These are phyloP conservation scores for Desmophyllum pertusum DNA, from an alignment of 92 coral and sea anemone species.

Conservation along the genomic window DNA sequence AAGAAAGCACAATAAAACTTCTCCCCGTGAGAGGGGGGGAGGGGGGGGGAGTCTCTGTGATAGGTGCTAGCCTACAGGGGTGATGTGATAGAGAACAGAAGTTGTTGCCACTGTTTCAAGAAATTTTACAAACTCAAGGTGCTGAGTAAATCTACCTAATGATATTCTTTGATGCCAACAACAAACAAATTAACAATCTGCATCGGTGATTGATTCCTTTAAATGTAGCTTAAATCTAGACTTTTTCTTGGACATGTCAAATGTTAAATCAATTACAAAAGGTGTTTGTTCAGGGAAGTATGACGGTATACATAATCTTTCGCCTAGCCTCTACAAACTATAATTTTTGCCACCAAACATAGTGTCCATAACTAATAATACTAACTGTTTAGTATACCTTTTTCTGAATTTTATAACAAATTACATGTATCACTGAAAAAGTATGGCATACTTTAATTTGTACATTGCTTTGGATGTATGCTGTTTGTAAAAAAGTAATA, in stretches of 20 bases:
- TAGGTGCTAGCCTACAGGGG: not conserved
- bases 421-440: conserved; percentile 29
- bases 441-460: conserved; percentile 11
- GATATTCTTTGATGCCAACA: not conserved
- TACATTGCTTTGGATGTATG: conserved; percentile 34
- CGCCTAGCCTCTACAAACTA: not conserved
- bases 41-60: not conserved
- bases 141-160: not conserved
- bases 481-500: conserved; percentile 22
- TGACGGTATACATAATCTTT: too few relatives aligned
- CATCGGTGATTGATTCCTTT: too few relatives aligned
- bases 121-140: not conserved
- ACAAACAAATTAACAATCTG: not conserved
- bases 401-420: conserved; percentile 14
- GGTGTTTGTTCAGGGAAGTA: too few relatives aligned
- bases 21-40: not conserved
- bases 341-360: not conserved
- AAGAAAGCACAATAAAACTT: not conserved
- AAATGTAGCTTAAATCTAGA: too few relatives aligned
- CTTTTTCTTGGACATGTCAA: too few relatives aligned
- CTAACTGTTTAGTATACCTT: not conserved
- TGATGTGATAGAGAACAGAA: not conserved
- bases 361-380: not conserved
- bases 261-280: too few relatives aligned
- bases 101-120: not conserved